These are phyloP conservation scores for Hydriomena furcata DNA, from an alignment of 2,888 invertebrate species.

Conservation along the genomic window DNA sequence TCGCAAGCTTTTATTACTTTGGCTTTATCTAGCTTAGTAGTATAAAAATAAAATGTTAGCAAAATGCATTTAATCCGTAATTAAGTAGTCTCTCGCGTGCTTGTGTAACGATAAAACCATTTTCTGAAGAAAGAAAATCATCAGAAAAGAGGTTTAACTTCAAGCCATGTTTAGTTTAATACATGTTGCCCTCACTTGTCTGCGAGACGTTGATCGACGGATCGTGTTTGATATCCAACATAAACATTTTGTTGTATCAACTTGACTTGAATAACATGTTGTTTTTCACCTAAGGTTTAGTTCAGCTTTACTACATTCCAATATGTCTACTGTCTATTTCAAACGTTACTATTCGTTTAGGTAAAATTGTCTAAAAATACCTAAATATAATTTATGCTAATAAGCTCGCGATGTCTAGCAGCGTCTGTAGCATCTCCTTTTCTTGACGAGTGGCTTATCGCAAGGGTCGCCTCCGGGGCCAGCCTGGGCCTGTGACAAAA, in stretches of 20 bases:
- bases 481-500: slow-evolving; percentile 54
- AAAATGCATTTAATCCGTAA: slow-evolving; percentile 14
- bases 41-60: slow-evolving; percentile 24
- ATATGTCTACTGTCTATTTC: background rate
- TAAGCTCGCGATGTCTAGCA: slow-evolving; percentile 46
- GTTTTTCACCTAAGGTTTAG: background rate
- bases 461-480: slow-evolving; percentile 86
- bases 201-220: too few relatives aligned
- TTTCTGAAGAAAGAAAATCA: slow-evolving; percentile 1
- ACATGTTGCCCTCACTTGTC: background rate
- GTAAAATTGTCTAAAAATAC: background rate
- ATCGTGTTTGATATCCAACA: too few relatives aligned
- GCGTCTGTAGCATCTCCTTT: slow-evolving; percentile 81
- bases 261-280: too few relatives aligned
- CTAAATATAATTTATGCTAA: background rate
- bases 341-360: too few relatives aligned
- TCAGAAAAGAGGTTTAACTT: background rate
- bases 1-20: slow-evolving; percentile 28
- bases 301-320: background rate
- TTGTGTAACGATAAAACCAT: background rate
- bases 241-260: too few relatives aligned
- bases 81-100: slow-evolving; percentile 14
- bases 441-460: slow-evolving; percentile 82
- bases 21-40: slow-evolving; percentile 22
- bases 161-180: background rate